phyloP scores from a whole-genome alignment of 2,888 invertebrate genomes.

The Aromia moschata region DNA sequence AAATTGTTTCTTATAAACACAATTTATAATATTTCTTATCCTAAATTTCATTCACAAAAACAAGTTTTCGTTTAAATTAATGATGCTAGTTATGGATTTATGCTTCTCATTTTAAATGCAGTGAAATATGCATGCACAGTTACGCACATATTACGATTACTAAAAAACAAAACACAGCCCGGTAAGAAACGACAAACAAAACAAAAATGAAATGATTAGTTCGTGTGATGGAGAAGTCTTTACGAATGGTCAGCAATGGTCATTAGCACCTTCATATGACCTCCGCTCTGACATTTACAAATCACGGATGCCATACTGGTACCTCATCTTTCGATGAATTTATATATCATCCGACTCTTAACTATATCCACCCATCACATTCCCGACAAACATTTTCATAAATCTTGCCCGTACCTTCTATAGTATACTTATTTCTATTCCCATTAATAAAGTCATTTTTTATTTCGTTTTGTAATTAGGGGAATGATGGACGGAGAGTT shows the following conservation, averaged over 20 bases:
- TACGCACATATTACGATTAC: too few relatives aligned
- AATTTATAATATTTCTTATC: too few relatives aligned
- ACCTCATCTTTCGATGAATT: slow-evolving; percentile 53
- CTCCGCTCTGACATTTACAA: slow-evolving; percentile 51
- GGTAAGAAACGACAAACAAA: slow-evolving; percentile 12
- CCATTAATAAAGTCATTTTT: slow-evolving; percentile 24
- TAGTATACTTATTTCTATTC: slow-evolving; percentile 18
- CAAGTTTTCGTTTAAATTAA: too few relatives aligned
- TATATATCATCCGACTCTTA: slow-evolving; percentile 48
- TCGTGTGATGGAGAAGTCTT: slow-evolving; percentile 34
- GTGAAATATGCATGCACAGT: too few relatives aligned
- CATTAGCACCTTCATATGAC: slow-evolving; percentile 53
- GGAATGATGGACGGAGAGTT: slow-evolving; percentile 12
- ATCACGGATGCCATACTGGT: slow-evolving; percentile 47
- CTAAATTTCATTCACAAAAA: too few relatives aligned
- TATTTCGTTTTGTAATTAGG: slow-evolving; percentile 24
- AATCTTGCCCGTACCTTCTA: slow-evolving; percentile 33
- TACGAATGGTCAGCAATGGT: slow-evolving; percentile 38
- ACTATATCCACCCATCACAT: slow-evolving; percentile 28
- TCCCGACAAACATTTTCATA: slow-evolving; percentile 34
- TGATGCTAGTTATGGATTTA: too few relatives aligned
- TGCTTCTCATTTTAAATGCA: too few relatives aligned
- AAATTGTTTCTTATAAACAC: too few relatives aligned
- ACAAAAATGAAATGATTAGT: slow-evolving; percentile 33
- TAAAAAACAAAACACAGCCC: too few relatives aligned